These are phyloP conservation scores for Murina feae DNA, from an alignment of 2,113 vertebrate genomes.

Conservation along the genomic window DNA sequence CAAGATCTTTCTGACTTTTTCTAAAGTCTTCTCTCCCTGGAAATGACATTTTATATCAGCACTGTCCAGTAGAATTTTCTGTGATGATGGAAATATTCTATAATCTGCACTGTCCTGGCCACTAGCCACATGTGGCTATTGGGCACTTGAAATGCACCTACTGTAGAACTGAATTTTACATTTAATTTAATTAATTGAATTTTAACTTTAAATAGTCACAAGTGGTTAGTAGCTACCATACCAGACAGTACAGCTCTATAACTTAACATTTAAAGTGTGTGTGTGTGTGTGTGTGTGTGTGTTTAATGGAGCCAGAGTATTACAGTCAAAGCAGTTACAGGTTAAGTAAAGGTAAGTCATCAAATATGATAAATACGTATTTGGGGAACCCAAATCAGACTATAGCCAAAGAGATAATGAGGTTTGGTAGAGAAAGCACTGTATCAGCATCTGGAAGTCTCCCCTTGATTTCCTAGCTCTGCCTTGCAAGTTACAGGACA, in stretches of 20 bases:
- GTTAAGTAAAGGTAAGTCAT: background rate
- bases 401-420: background rate
- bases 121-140: background rate
- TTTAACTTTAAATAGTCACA: background rate
- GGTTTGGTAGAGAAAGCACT: background rate
- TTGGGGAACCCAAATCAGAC: background rate
- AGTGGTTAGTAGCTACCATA: background rate
- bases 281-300: background rate
- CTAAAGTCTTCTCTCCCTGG: background rate
- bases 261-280: conserved; percentile 18
- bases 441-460: background rate
- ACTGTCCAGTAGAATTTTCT: background rate
- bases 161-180: background rate
- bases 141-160: background rate
- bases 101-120: background rate
- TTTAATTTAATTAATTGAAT: conserved; percentile 30
- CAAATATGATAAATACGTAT: background rate
- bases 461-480: background rate
- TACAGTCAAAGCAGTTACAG: background rate
- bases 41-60: background rate
- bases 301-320: background rate
- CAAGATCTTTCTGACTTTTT: conserved; percentile 7
- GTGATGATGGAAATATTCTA: background rate
- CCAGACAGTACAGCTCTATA: background rate
- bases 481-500: background rate